Base-by-base conservation (phyloP, 2,888 invertebrate genomes). In the Sialis lutaria region DNA sequence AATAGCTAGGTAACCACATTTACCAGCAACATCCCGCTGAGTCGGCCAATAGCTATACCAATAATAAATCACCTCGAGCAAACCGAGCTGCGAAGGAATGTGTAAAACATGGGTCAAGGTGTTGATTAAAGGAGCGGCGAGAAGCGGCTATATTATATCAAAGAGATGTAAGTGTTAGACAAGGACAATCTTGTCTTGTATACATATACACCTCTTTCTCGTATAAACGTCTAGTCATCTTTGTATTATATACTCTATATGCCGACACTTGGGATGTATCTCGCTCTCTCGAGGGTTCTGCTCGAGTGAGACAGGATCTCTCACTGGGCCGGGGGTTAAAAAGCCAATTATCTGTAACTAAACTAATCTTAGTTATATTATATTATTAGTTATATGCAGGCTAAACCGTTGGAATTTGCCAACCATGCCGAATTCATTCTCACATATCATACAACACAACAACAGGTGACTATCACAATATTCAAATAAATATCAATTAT, bases 21-120 rank as follows among this genome's bases (percentile, higher is more conserved):
- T 60, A 59, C 58, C 58, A 22, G 22, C 33, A 33, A 58, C 54
- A 54, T 50, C 58, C 61, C 57, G 59, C 58, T 58, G 62, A 51
- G 64, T 60, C 57, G 60, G 60, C 64, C 64, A 64, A 65, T 64
- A 60, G 62, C 58, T 57, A 56, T 59, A 54, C 58, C 59, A 53
- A 54, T 63, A 64, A 64, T 64, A 64, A 64, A 64, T 64, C 64
- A 64, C 62, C 59, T 56, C 54, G 58, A 60, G 60, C 61, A 55
- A 64, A 62, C 59, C 54, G 58, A 60, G 60, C 61, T 57, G 60
- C 59, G 60, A 61, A 58, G 58, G 62, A 61, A 63, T 62, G 62
- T 62, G 60, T 62, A 61, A 60, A 63, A 62, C 60, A 60, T 60
- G 59, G 59, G 60, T 59, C 59, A 60, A 60, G 60, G 62, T 62